phyloP scores from a whole-genome alignment of 1,140 invertebrate species.

The Polypedilum pembai region DNA sequence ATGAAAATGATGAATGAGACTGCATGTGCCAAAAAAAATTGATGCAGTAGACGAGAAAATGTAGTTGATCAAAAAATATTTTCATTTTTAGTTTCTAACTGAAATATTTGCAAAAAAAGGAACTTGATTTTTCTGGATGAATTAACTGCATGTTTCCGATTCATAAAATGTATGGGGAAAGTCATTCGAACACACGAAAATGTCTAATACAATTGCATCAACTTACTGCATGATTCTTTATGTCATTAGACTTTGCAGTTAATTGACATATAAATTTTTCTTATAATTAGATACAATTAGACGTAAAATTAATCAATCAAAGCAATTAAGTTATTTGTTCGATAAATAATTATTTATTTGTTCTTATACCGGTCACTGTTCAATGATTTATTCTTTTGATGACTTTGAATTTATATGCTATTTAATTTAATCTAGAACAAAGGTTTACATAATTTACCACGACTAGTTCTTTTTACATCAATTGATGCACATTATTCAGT shows the following conservation, averaged over 20 bases:
- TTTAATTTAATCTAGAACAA: constrained; percentile 47
- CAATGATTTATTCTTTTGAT: too few relatives aligned
- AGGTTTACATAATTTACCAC: constrained; percentile 58
- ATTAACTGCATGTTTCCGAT: background rate
- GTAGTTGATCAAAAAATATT: background rate
- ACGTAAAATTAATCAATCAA: too few relatives aligned
- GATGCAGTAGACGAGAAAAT: background rate
- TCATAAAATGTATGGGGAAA: too few relatives aligned
- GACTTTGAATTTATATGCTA: background rate
- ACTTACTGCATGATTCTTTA: too few relatives aligned
- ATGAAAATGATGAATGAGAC: constrained; percentile 14
- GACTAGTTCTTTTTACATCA: constrained; percentile 72
- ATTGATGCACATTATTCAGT: constrained; percentile 93
- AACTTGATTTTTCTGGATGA: background rate
- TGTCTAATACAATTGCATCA: too few relatives aligned
- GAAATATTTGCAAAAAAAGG: background rate
- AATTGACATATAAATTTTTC: too few relatives aligned
- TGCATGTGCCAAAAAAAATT: constrained; percentile 18
- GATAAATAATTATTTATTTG: too few relatives aligned
- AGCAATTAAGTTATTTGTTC: too few relatives aligned
- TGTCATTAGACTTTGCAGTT: too few relatives aligned
- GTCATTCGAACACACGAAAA: too few relatives aligned
- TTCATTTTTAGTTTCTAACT: background rate
- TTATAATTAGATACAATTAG: too few relatives aligned
- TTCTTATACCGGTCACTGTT: too few relatives aligned